Evolutionary conservation across 2,113 vertebrate genomes (phyloP), one percentile per base, ranked within the genome.

Genomic region (Eonycteris spelaea): DNA sequence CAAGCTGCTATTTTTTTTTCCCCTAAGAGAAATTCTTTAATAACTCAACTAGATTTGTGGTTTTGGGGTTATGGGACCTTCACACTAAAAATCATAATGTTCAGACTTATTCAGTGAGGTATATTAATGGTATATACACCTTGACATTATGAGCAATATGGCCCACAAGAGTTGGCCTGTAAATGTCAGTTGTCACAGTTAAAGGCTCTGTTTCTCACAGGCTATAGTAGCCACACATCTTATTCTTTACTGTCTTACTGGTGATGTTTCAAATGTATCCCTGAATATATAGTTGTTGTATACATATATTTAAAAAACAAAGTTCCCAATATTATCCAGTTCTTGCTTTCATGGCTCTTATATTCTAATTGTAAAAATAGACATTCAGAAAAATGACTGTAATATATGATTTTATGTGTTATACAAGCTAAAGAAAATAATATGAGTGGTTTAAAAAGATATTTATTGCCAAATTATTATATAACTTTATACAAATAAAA

Each of bases 131-230:
- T 77, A 93, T 96, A 98, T 98, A 98, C 97, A 97, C 38, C 35
- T 74, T 98, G 98, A 98, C 97, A 97, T 98, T 97, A 95, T 98
- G 97, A 98, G 98, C 98, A 98, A 98, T 98, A 97, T 16, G 67
- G 61, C 92, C 96, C 97, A 97, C 91, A 97, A 96, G 95, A 98
- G 26, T 88, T 98, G 73, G 48, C 38, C 94, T 98, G 97, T 98
- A 98, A 98, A 98, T 97, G 97, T 97, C 98, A 98, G 90, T 59
- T 98, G 97, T 98, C 95, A 96, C 28, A 96, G 93, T 94, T 97
- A 98, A 98, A 98, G 40, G 40, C 51, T 97, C 95, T 96, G 51
- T 97, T 98, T 98, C 90, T 28, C 79, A 92, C 16, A 93, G 55
- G 4, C 68, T 97, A 2, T 0, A 0, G 77, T 92, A 97, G 51